Conservation (phyloP, 1,140 invertebrate species). For the Atta colombica region DNA sequence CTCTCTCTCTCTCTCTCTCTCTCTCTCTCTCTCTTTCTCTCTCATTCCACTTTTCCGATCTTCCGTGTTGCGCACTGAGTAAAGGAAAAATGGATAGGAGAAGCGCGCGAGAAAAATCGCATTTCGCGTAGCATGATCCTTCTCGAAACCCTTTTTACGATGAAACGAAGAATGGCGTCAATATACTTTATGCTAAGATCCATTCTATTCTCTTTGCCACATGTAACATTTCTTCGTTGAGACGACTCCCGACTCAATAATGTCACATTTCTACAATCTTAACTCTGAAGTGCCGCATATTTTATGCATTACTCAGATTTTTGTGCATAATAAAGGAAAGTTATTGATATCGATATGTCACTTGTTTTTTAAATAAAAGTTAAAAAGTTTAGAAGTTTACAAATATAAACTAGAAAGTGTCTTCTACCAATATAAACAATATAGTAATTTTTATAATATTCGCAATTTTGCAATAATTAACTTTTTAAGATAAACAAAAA, state of each 20-base stretch:
- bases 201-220: constrained; percentile 41
- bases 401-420: no score
- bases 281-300: neutral
- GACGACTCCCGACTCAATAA: constrained; percentile 1
- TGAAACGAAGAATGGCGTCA: constrained; percentile 59
- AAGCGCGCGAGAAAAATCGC: constrained; percentile 42
- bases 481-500: no score
- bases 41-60: constrained; percentile 26
- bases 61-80: constrained; percentile 37
- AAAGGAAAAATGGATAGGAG: constrained; percentile 55
- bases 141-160: constrained; percentile 51
- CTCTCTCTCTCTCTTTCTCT: constrained; percentile 52
- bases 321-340: neutral
- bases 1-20: constrained; percentile 11
- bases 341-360: no score
- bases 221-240: constrained; percentile 23
- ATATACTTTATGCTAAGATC: constrained; percentile 61
- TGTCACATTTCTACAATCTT: constrained; percentile 5
- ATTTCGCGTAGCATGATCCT: constrained; percentile 52
- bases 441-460: no score
- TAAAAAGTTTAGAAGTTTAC: no score
- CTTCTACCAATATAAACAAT: no score
- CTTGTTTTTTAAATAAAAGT: no score
- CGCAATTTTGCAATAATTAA: no score
- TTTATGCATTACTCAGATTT: neutral